Evolutionary conservation across 2,797 vertebrate species (phyloP).

Genomic region (Leptodactylus fallax): DNA sequence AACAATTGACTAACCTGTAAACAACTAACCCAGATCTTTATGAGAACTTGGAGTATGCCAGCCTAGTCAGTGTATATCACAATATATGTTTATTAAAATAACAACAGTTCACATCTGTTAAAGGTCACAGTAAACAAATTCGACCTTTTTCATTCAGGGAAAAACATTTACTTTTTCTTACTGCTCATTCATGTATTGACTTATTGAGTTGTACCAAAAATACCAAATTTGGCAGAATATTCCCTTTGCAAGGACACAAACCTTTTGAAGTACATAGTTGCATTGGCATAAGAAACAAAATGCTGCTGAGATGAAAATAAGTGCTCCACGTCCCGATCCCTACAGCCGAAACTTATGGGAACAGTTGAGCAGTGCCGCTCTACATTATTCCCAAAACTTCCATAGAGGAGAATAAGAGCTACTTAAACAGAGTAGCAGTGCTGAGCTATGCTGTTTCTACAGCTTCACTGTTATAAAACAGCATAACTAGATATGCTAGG

Average conservation of each 20-base stretch:
- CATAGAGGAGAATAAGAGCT: no score
- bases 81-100: conserved; percentile 8
- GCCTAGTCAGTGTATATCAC: not conserved
- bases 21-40: not conserved
- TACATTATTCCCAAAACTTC: no score
- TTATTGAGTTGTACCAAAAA: not conserved
- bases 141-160: conserved; percentile 13
- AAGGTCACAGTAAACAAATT: conserved; percentile 27
- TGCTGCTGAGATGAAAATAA: no score
- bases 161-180: not conserved
- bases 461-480: no score
- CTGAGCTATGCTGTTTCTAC: no score
- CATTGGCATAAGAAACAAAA: no score
- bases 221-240: not conserved
- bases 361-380: no score
- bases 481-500: no score
- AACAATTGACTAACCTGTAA: not conserved
- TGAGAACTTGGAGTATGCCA: not conserved
- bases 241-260: not conserved
- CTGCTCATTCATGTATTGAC: not conserved
- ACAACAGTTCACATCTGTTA: not conserved
- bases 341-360: no score
- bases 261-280: no score
- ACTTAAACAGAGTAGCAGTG: no score
- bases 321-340: no score